Conservation (phyloP, 2,797 vertebrate genomes). For the Scarus forsteni region DNA sequence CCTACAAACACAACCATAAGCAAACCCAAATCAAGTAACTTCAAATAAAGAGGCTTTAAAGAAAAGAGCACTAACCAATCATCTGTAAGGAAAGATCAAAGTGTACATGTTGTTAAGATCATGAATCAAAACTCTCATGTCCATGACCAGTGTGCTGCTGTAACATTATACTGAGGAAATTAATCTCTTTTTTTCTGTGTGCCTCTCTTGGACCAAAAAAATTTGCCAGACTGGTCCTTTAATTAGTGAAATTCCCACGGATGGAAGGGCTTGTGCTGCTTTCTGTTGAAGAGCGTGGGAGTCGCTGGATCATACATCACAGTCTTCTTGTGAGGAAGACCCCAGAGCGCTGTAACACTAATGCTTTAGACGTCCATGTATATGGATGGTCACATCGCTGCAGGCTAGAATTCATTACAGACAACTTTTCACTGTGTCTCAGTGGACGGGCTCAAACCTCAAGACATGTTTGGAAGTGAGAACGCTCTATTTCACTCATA, state of each 20-base stretch:
- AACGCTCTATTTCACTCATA: conserved; percentile 1
- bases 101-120: conserved; percentile 12
- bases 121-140: conserved; percentile 4
- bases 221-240: conserved; percentile 38
- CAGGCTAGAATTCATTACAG: conserved; percentile 62
- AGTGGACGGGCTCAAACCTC: conserved; percentile 20
- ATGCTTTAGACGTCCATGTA: conserved; percentile 50
- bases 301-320: conserved; percentile 41
- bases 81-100: conserved; percentile 20
- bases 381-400: conserved; percentile 55
- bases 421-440: conserved; percentile 35
- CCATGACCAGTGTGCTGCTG: background rate
- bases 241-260: conserved; percentile 29
- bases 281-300: conserved; percentile 17
- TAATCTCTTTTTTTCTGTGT: background rate
- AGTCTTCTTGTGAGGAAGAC: conserved; percentile 32
- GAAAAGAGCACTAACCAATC: background rate
- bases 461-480: conserved; percentile 1
- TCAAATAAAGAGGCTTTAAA: conserved; percentile 3
- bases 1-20: conserved; percentile 39
- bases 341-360: conserved; percentile 39
- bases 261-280: background rate
- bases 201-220: conserved; percentile 10
- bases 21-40: conserved; percentile 8
- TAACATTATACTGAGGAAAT: conserved; percentile 6